Evolutionary conservation across 2,888 invertebrate genomes (phyloP).

Genomic region (Mythimna ferrago): DNA sequence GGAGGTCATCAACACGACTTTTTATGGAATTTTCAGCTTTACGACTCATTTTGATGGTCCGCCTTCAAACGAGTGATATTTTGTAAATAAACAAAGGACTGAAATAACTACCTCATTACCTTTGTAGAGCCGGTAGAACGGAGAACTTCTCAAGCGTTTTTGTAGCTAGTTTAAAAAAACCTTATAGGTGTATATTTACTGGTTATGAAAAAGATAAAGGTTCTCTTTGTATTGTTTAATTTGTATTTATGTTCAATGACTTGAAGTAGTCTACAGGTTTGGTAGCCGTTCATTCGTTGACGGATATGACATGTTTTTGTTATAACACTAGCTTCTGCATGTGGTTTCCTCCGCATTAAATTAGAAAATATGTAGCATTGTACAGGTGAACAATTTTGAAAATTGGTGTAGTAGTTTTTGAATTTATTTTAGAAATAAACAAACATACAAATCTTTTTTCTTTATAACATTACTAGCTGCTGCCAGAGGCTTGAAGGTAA

Average conservation of each 20-base stretch:
- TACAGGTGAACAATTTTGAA: too few species aligned
- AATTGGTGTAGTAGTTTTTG: too few species aligned
- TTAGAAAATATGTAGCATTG: too few species aligned
- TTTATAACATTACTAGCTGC: too few species aligned
- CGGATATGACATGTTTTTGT: conserved; percentile 22
- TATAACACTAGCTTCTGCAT: neutral
- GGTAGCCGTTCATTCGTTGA: conserved; percentile 13
- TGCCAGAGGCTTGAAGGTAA: too few species aligned
- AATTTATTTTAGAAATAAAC: too few species aligned
- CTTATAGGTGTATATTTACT: conserved; percentile 69
- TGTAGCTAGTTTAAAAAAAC: conserved; percentile 73
- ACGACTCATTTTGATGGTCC: conserved; percentile 90
- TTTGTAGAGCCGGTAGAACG: conserved; percentile 88
- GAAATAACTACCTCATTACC: conserved; percentile 90
- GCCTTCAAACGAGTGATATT: conserved; percentile 91
- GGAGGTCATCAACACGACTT: conserved; percentile 90
- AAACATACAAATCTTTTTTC: too few species aligned
- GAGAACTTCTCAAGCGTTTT: conserved; percentile 78
- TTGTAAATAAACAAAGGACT: conserved; percentile 90
- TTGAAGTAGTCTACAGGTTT: conserved; percentile 39
- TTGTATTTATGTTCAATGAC: conserved; percentile 61
- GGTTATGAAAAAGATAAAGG: conserved; percentile 65
- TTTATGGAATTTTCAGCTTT: conserved; percentile 90
- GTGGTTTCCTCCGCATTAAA: too few species aligned
- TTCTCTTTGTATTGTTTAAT: conserved; percentile 57